Evolutionary conservation across 2,797 vertebrate genomes (phyloP), one percentile per base, ranked within the genome.

Genomic region (Apogon hyalosoma): DNA sequence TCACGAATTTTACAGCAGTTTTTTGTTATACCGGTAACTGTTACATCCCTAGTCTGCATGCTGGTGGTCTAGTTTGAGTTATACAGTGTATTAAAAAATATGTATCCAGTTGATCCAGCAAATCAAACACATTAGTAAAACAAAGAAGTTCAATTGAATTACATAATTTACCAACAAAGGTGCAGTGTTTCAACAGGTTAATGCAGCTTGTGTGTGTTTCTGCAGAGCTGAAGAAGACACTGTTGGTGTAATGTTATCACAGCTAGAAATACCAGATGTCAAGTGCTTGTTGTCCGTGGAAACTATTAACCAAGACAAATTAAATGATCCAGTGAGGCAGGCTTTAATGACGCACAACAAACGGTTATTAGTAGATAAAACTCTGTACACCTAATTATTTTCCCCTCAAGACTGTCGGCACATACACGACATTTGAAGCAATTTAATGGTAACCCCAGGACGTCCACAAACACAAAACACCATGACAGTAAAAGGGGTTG

Each of bases 331-430:
- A 78, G 67, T 75, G 69, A 79, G 50, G 63, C 43, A 62, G 65
- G 45, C 63, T 70, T 85, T 71, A 83, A 83, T 85, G 79, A 78
- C 0, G 21, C 62, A 82, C 62, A 69, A 64, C 59, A 60, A 79
- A 81, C 28, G 31, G 51, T 82, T 70, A 82, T 82, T 82, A 76
- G 54, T 55, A 56, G 55, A 58, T 47, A 72, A 48, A 83, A 57
- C 16, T 59, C 46, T 57, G 41, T 33, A 74, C 45, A 62, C 8
- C 46, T 67, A 72, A 65, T 80, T 72, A 75, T 56, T 69, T 73
- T 40, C 14, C 33, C 38, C 16, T 50, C 31, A 47, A 45, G 43
- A 50, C 62, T 63, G 42, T 56, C 52, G 47, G 18, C 28, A 64
- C 24, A 36, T 49, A 43, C 11, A 42, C 9, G 14, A 57, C 28